Base-by-base conservation (phyloP, 2,797 vertebrate genomes). In the Malurus splendens region DNA sequence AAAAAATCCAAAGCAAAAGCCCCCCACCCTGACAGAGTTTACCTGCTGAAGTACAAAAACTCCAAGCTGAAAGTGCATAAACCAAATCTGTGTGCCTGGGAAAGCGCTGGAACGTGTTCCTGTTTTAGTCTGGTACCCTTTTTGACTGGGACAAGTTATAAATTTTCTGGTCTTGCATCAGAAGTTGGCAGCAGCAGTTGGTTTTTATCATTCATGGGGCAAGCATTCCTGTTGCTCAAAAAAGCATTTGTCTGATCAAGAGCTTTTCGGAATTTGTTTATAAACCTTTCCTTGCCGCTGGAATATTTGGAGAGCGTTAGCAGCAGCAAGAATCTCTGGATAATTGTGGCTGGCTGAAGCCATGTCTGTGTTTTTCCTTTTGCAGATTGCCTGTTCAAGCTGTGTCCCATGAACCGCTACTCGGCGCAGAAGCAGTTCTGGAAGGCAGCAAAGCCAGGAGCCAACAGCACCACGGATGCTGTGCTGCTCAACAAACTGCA, bases 341-440 rank as follows among this genome's bases (percentile, higher is more conserved):
- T 76, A 30, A 65, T n/a, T 12, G 0, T 3, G 3, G 7, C 12
- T 19, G 44, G 23, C 38, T 95, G 83, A 86, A 83, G 55, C 20
- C 52, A 15, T 81, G 24, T 77, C 27, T 74, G 41, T 84, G 42
- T 65, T 41, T 66, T 55, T 72, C 25, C 15, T 82, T 90, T 93
- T 74, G 8, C 56, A 99, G 99, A 99, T 92, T 99, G 99, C 97
- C 98, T 99, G 89, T 99, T 99, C 96, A 99, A 98, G 87, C 97
- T 99, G 48, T 99, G 99, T 95, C 99, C 99, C 50, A 99, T 99
- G 99, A 99, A 99, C 96, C 98, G 99, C 95, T 99, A 99, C 94
- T 99, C 99, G 0, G 99, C 99, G 68, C 99, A 99, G 93, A 99
- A 99, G 96, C 99, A 99, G 96, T 99, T 99, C 96, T 99, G 99